Conservation (phyloP, 2,797 vertebrate genomes). For the Characodon lateralis region DNA sequence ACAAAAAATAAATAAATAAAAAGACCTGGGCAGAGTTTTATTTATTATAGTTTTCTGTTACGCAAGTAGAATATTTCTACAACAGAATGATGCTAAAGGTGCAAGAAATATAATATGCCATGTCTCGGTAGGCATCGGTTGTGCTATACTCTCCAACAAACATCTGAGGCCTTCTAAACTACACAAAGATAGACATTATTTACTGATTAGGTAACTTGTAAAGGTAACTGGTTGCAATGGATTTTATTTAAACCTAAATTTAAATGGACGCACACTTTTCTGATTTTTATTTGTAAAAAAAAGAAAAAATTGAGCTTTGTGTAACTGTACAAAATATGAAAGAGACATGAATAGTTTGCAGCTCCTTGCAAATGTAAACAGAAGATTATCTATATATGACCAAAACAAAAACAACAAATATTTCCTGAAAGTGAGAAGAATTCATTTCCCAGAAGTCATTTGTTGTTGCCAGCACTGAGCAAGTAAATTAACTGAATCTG, state of each 20-base stretch:
- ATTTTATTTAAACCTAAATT: not conserved
- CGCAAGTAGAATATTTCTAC: too few relatives aligned
- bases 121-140: too few relatives aligned
- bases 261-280: not conserved
- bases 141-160: not conserved
- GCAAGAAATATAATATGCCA: too few relatives aligned
- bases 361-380: not conserved
- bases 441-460: conserved; percentile 31
- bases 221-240: not conserved
- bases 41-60: too few relatives aligned
- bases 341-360: too few relatives aligned
- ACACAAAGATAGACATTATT: not conserved
- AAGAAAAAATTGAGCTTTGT: too few relatives aligned
- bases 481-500: conserved; percentile 50
- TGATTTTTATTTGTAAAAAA: too few relatives aligned
- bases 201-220: not conserved
- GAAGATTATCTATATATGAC: conserved; percentile 29
- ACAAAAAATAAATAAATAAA: too few relatives aligned
- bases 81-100: too few relatives aligned
- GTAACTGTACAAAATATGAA: too few relatives aligned
- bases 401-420: conserved; percentile 26
- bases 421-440: conserved; percentile 43
- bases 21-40: too few relatives aligned
- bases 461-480: conserved; percentile 41
- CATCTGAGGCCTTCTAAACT: not conserved